These are phyloP conservation scores for Microcebus ravelobensis DNA, from an alignment of 2,113 vertebrate genomes.

Conservation along the genomic window DNA sequence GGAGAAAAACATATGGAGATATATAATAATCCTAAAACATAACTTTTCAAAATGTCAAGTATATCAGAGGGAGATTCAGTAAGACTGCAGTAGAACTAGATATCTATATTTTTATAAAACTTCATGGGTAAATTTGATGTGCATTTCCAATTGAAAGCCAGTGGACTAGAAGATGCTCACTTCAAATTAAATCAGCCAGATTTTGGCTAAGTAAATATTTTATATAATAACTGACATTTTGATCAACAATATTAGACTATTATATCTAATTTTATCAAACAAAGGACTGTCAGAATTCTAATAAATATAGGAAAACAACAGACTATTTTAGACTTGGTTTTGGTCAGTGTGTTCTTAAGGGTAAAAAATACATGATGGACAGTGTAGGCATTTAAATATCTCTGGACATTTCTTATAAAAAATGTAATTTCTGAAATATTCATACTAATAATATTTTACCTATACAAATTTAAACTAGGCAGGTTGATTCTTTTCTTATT, in stretches of 20 bases:
- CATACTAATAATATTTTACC: neutral
- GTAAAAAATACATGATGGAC: neutral
- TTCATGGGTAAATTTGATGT: neutral
- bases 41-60: neutral
- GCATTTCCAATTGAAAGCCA: neutral
- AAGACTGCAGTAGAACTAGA: neutral
- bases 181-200: neutral
- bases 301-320: neutral
- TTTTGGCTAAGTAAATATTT: neutral
- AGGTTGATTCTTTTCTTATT: neutral
- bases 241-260: neutral
- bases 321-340: neutral
- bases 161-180: neutral
- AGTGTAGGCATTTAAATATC: neutral
- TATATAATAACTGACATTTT: neutral
- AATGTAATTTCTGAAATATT: neutral
- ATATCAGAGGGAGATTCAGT: neutral
- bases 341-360: neutral
- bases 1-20: neutral
- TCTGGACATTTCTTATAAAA: neutral
- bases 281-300: neutral
- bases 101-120: neutral
- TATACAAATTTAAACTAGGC: neutral
- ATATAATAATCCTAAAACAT: neutral
- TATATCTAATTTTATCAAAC: neutral